Conservation (phyloP, 1,140 invertebrate genomes). For the Xylocopa sonorina region DNA sequence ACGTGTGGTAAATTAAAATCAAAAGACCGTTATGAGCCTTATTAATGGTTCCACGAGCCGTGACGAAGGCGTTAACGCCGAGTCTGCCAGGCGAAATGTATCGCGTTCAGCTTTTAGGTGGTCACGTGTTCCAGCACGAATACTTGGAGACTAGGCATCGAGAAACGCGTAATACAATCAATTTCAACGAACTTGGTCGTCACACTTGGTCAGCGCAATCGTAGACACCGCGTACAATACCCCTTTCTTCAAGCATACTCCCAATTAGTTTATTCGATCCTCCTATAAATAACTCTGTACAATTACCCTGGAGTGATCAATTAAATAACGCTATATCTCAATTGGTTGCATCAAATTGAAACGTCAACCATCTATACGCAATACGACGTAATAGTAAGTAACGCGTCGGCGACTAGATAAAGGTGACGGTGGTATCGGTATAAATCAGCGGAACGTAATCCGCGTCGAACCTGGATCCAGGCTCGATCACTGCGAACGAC, state of each 20-base stretch:
- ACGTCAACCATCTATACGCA: neutral
- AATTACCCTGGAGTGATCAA: neutral
- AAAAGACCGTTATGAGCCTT: slow-evolving; percentile 24
- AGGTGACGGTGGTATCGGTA: too few species aligned
- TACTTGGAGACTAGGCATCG: too few species aligned
- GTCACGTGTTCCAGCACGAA: neutral
- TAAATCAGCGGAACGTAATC: slow-evolving; percentile 21
- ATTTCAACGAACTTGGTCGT: too few species aligned
- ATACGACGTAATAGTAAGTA: too few species aligned
- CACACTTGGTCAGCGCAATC: too few species aligned
- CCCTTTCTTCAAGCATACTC: neutral
- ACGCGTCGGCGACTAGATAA: too few species aligned
- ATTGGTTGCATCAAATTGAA: slow-evolving; percentile 7
- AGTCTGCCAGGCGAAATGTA: neutral
- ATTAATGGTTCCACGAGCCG: slow-evolving; percentile 17
- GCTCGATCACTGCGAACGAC: slow-evolving; percentile 19
- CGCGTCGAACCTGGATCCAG: neutral
- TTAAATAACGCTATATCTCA: slow-evolving; percentile 30
- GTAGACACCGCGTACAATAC: neutral
- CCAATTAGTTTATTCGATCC: neutral
- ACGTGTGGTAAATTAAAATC: slow-evolving; percentile 27
- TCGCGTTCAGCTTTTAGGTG: neutral
- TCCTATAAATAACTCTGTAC: neutral
- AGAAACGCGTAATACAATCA: too few species aligned
- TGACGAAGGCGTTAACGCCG: slow-evolving; percentile 2